phyloP scores from a whole-genome alignment of 2,888 invertebrate genomes.

The Trissonchulus sp. region DNA sequence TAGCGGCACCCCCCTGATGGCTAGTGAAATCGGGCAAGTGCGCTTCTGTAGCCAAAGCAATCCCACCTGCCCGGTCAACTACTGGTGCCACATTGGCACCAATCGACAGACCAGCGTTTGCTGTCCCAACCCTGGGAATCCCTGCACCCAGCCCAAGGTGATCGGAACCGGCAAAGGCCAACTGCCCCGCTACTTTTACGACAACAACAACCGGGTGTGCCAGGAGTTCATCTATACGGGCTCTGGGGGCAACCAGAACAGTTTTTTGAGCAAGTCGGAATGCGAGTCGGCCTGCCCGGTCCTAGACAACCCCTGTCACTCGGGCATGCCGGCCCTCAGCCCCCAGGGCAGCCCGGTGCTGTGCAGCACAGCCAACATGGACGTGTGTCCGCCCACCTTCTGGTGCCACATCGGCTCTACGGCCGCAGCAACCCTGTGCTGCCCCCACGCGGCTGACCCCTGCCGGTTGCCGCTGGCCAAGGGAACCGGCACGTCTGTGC shows the following conservation, averaged over 20 bases:
- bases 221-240: slow-evolving; percentile 39
- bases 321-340: slow-evolving; percentile 32
- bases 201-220: slow-evolving; percentile 33
- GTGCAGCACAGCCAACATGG: slow-evolving; percentile 24
- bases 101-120: slow-evolving; percentile 36
- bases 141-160: slow-evolving; percentile 32
- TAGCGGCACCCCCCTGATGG: slow-evolving; percentile 25
- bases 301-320: slow-evolving; percentile 33
- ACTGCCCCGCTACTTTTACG: slow-evolving; percentile 40
- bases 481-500: slow-evolving; percentile 47
- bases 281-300: slow-evolving; percentile 39
- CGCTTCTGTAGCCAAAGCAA: slow-evolving; percentile 29
- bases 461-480: slow-evolving; percentile 48
- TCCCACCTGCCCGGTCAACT: slow-evolving; percentile 30
- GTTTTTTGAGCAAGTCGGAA: slow-evolving; percentile 40
- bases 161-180: slow-evolving; percentile 28
- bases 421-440: slow-evolving; percentile 29
- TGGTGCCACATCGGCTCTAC: slow-evolving; percentile 33
- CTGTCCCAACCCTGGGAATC: slow-evolving; percentile 34
- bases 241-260: slow-evolving; percentile 42
- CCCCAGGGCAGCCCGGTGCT: slow-evolving; percentile 15
- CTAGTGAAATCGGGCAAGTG: slow-evolving; percentile 25
- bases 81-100: slow-evolving; percentile 38
- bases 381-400: slow-evolving; percentile 28
- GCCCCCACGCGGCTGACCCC: slow-evolving; percentile 27